Percentiles rank a stretch among this genome's conserved stretches.
Conservation (phyloP, 2,888 invertebrate species). For the Drosophila aldrichi region DNA sequence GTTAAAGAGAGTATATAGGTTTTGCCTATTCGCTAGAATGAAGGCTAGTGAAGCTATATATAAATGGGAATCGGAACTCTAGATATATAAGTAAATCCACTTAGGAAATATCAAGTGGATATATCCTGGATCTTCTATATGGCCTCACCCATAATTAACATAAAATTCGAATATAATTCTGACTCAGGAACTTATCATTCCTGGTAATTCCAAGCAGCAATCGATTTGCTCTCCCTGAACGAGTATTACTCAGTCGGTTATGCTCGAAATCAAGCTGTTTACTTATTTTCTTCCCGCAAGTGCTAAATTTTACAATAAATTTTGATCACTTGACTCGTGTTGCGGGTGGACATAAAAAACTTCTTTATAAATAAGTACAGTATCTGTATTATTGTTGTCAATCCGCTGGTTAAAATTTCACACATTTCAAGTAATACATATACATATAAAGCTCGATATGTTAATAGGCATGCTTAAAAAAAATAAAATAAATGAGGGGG, state of each 20-base stretch:
- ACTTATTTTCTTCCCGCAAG: constrained; percentile 13
- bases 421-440: constrained; percentile 24
- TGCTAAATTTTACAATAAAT: constrained; percentile 35
- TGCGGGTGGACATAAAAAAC: constrained; percentile 46
- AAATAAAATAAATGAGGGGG: constrained; percentile 3
- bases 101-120: background rate
- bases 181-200: no score
- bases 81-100: background rate
- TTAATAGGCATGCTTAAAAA: constrained; percentile 16
- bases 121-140: background rate
- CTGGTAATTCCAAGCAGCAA: no score
- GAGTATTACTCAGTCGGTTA: background rate
- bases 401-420: constrained; percentile 19
- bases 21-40: background rate
- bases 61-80: background rate
- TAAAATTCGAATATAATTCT: no score
- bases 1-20: background rate
- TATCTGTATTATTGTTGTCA: constrained; percentile 14
- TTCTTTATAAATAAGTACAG: constrained; percentile 20
- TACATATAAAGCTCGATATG: constrained; percentile 18
- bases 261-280: background rate
- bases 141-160: no score
- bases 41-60: background rate
- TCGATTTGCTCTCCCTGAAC: background rate
- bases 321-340: constrained; percentile 64